Evolutionary conservation across 2,888 invertebrate genomes (phyloP).

Genomic region (Brenthis hecate): DNA sequence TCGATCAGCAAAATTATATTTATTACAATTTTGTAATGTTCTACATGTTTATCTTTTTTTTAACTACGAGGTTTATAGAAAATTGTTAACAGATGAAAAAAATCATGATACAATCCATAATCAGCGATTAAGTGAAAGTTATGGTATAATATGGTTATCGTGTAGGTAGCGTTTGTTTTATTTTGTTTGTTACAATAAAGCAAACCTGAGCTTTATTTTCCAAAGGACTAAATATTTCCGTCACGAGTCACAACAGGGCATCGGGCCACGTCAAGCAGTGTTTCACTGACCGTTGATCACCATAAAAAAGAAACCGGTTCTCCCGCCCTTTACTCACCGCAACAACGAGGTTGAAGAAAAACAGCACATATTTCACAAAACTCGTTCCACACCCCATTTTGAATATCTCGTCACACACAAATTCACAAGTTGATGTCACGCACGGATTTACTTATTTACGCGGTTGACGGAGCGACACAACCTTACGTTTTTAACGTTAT

Average conservation of each 20-base stretch:
- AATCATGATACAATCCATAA: not conserved
- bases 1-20: conserved; percentile 6
- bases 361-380: conserved; percentile 91
- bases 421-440: conserved; percentile 66
- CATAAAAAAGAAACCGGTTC: conserved; percentile 72
- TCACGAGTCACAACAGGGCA: conserved; percentile 29
- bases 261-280: conserved; percentile 45
- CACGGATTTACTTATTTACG: conserved; percentile 61
- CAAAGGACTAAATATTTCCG: too few species aligned
- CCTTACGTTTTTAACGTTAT: conserved; percentile 50
- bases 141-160: not conserved
- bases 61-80: not conserved
- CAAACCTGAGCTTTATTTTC: too few species aligned
- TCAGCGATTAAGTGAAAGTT: not conserved
- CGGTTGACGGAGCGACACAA: conserved; percentile 47
- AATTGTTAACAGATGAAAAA: too few species aligned
- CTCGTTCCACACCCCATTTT: conserved; percentile 88
- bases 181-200: conserved; percentile 7
- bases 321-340: conserved; percentile 84
- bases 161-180: not conserved
- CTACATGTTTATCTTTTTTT: not conserved
- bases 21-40: not conserved
- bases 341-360: conserved; percentile 89
- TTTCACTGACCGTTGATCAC: conserved; percentile 66
- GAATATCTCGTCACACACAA: conserved; percentile 63